Percentiles rank a stretch among this genome's conserved stretches.
These are phyloP conservation scores for Theretra japonica DNA, from an alignment of 2,888 invertebrate species.

Conservation along the genomic window DNA sequence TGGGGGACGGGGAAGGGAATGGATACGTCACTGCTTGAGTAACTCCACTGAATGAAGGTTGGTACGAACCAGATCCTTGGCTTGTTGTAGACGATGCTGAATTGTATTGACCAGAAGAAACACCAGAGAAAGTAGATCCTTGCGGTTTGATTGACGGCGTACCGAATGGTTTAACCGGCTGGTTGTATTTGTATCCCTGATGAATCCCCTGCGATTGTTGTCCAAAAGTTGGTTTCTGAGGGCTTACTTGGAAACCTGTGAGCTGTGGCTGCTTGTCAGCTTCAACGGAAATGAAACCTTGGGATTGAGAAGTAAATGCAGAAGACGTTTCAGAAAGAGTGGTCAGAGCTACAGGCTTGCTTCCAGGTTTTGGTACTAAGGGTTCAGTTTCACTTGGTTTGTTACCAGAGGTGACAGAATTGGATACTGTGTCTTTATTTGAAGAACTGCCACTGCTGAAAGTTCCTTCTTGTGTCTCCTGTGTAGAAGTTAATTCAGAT, in stretches of 20 bases:
- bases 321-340: background rate
- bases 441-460: background rate
- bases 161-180: conserved; percentile 61
- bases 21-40: conserved; percentile 65
- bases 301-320: background rate
- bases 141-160: conserved; percentile 42
- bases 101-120: conserved; percentile 13
- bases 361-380: background rate
- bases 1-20: conserved; percentile 55
- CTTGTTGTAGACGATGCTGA: conserved; percentile 36
- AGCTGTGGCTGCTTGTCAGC: background rate
- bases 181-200: conserved; percentile 65
- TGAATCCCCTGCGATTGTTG: conserved; percentile 52
- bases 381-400: background rate
- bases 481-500: background rate
- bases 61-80: conserved; percentile 33
- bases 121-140: conserved; percentile 13
- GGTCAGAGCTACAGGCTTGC: background rate
- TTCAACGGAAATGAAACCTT: background rate
- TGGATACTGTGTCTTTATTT: background rate
- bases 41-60: conserved; percentile 49
- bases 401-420: background rate
- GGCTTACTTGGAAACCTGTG: conserved; percentile 14
- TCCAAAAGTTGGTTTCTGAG: conserved; percentile 29
- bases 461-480: background rate